Evolutionary conservation across 1,140 invertebrate genomes (phyloP).

Genomic region (Macrostomum lignano): DNA sequence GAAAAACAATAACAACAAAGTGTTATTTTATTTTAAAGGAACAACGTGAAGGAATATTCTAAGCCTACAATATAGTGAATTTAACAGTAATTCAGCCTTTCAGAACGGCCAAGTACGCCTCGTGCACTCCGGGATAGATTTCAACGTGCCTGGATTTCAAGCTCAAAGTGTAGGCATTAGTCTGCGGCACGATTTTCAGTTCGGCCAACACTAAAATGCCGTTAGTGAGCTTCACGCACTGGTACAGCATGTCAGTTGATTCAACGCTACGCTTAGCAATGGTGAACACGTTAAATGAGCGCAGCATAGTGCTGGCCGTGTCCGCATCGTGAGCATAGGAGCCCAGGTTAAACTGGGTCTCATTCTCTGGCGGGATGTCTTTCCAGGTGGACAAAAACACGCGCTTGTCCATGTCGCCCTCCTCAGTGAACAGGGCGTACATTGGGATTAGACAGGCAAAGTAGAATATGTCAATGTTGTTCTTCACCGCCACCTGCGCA

Average conservation of each 20-base stretch:
- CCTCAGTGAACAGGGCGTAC: conserved; percentile 69
- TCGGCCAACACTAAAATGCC: conserved; percentile 87
- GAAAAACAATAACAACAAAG: too few relatives aligned
- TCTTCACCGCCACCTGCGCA: conserved; percentile 93
- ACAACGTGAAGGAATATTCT: too few relatives aligned
- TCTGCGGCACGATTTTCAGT: conserved; percentile 71
- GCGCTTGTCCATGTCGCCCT: conserved; percentile 85
- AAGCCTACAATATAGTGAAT: too few relatives aligned
- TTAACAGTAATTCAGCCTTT: too few relatives aligned
- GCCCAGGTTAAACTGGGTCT: conserved; percentile 21
- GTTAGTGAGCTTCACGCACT: conserved; percentile 80
- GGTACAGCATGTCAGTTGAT: conserved; percentile 94
- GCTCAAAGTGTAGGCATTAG: too few relatives aligned
- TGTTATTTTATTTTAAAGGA: too few relatives aligned
- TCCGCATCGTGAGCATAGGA: conserved; percentile 32
- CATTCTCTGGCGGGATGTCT: conserved; percentile 89
- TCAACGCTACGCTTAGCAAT: conserved; percentile 96
- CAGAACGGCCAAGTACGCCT: too few relatives aligned
- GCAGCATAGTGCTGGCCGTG: conserved; percentile 67
- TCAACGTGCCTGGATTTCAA: too few relatives aligned
- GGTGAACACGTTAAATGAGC: conserved; percentile 83
- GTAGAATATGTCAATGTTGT: conserved; percentile 94
- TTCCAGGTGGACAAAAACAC: conserved; percentile 94
- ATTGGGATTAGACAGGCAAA: conserved; percentile 75
- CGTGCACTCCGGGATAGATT: too few relatives aligned